Evolutionary conservation across 2,888 invertebrate genomes (phyloP).

Genomic region (Napeogenes sylphis): DNA sequence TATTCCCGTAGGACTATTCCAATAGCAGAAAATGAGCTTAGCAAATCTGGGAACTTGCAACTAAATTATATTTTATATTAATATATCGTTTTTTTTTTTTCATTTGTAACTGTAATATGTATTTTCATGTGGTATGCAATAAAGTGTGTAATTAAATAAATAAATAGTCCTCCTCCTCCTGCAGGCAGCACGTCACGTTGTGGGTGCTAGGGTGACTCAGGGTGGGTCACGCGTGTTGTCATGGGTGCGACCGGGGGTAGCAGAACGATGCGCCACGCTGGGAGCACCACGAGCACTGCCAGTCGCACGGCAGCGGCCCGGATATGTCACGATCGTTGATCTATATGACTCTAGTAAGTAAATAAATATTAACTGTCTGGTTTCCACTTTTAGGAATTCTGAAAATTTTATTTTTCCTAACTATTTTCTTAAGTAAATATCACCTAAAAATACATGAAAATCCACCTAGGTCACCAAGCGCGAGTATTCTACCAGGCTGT

Average conservation of each 20-base stretch:
- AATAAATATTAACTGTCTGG: not conserved
- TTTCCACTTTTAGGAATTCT: too few relatives aligned
- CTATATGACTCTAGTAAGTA: slow-evolving; percentile 93
- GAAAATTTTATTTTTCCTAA: too few relatives aligned
- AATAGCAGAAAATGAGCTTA: too few relatives aligned
- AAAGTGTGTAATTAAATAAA: not conserved
- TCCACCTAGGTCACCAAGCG: slow-evolving; percentile 84
- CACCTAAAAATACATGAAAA: slow-evolving; percentile 6
- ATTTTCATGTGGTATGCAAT: too few relatives aligned
- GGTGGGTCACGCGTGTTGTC: slow-evolving; percentile 61
- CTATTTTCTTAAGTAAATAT: too few relatives aligned
- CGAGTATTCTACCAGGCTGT: slow-evolving; percentile 88
- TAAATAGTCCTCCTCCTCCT: not conserved
- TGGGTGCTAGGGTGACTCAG: slow-evolving; percentile 47
- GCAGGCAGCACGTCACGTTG: slow-evolving; percentile 62
- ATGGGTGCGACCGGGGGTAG: slow-evolving; percentile 64
- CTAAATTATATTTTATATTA: not conserved
- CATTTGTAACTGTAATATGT: too few relatives aligned
- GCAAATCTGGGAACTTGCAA: not conserved
- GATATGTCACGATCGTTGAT: slow-evolving; percentile 90
- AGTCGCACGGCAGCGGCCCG: slow-evolving; percentile 91
- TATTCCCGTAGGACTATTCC: too few relatives aligned
- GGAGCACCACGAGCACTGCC: slow-evolving; percentile 89
- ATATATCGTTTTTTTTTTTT: not conserved
- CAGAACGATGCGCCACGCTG: slow-evolving; percentile 89